Percentiles rank a stretch among this genome's conserved stretches.
Evolutionary conservation across 2,888 invertebrate species (phyloP).

Genomic region (Hybos culiciformis): DNA sequence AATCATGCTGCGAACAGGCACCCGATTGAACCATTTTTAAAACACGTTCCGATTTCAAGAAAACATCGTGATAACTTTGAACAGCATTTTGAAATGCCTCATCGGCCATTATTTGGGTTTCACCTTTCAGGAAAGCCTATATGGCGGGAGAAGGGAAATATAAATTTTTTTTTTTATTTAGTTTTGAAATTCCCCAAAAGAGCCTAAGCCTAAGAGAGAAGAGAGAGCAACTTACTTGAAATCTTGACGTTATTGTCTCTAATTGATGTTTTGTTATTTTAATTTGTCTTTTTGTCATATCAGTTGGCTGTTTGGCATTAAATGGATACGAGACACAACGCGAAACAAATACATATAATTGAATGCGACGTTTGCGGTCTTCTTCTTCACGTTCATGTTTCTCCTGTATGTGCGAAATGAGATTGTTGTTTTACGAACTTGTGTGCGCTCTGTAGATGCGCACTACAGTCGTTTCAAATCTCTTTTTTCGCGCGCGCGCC

Average conservation of each 20-base stretch:
- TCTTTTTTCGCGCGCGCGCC: conserved; percentile 10
- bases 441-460: too few relatives aligned
- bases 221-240: conserved; percentile 78
- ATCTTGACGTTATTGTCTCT: conserved; percentile 84
- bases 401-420: too few relatives aligned
- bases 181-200: too few relatives aligned
- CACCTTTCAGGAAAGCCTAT: conserved; percentile 89
- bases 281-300: conserved; percentile 89
- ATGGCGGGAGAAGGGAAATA: too few relatives aligned
- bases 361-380: conserved; percentile 84
- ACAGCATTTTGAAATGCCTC: conserved; percentile 99
- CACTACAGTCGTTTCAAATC: neutral
- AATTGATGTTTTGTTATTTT: conserved; percentile 94
- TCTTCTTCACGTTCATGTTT: conserved; percentile 94
- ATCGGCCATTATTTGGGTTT: conserved; percentile 95
- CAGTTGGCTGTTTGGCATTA: conserved; percentile 97
- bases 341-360: conserved; percentile 96
- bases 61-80: conserved; percentile 89
- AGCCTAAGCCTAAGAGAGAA: too few relatives aligned
- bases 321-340: conserved; percentile 97
- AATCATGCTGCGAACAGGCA: conserved; percentile 96
- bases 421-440: too few relatives aligned
- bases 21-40: conserved; percentile 95
- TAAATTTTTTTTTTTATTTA: too few relatives aligned
- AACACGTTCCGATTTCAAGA: conserved; percentile 92